Evolutionary conservation across 1,140 invertebrate species (phyloP).

Genomic region (Arion vulgaris): DNA sequence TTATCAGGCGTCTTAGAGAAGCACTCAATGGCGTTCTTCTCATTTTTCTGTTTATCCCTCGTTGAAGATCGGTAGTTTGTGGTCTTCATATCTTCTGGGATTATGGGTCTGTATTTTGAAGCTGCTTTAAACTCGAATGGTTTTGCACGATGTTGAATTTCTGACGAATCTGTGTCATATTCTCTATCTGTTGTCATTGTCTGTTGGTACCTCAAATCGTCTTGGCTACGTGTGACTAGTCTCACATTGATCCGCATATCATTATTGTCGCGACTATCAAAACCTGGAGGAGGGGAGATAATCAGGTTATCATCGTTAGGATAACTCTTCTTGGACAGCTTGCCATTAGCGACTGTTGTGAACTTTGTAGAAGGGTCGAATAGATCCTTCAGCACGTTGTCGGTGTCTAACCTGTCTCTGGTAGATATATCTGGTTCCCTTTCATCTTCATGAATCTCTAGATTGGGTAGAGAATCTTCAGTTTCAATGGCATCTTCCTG

Average conservation of each 20-base stretch:
- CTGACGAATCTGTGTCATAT: background rate
- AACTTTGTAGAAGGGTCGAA: background rate
- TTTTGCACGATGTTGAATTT: background rate
- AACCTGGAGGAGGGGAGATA: slow-evolving; percentile 1
- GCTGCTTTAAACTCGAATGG: background rate
- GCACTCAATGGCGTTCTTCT: background rate
- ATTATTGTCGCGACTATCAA: background rate
- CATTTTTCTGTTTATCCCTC: background rate
- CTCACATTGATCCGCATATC: background rate
- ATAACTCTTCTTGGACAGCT: slow-evolving; percentile 11
- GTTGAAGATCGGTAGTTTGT: no score
- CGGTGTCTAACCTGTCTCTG: background rate
- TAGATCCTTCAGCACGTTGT: background rate
- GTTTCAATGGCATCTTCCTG: background rate
- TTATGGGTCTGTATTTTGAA: background rate
- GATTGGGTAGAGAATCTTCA: background rate
- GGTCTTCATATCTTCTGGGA: no score
- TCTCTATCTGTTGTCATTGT: background rate
- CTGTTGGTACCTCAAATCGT: background rate
- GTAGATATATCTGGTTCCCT: background rate
- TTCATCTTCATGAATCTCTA: background rate
- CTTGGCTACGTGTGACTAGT: background rate
- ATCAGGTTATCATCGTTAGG: slow-evolving; percentile 3
- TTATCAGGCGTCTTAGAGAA: background rate
- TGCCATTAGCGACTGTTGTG: background rate